Base-by-base conservation (phyloP, 2,113 vertebrate species). In the Corythornis vintsioides region DNA sequence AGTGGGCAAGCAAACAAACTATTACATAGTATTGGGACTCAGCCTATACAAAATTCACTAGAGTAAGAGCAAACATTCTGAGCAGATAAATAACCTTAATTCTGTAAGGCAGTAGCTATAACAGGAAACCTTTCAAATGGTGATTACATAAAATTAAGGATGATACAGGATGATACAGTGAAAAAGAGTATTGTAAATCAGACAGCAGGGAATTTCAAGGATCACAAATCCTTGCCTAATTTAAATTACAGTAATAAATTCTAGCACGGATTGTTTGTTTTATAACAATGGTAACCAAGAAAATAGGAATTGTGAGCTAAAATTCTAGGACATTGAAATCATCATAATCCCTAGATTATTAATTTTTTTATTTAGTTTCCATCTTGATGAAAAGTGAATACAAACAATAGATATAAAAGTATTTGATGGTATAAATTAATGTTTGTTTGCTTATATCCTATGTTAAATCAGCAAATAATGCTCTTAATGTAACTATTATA, bases 121-220 rank as follows among this genome's bases (percentile, higher is more conserved):
- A 80, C 79, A 70, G 73, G 79, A 95, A 94, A 80, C 79, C 33
- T 93, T 83, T 77, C 79, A 93, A 91, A 94, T 18, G 29, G 43
- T 21, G 57, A 60, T 56, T 26, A 15, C 48, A 63, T 73, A 85
- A 70, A 48, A 33, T 60, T 80, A 86, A 59, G 42, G 43, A 69
- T 5, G 73, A 89, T 90, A 93, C 83, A 59, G 42, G 43, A 69
- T 5, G 73, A 89, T 90, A 93, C 83, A 92, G 55, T 94, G 61
- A 85, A 90, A 93, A 92, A 84, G 55, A 76, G 7, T 72, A 73
- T 53, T 93, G 70, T 72, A 91, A 94, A 96, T 88, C 81, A 56
- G 74, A 59, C 29, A 45, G 50, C 89, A 86, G 92, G 80, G 59
- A 79, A 67, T 92, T 76, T 71, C 28, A 94, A 90, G 50, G 50